phyloP scores from a whole-genome alignment of 2,888 invertebrate genomes.

The Glyphotaelius pellucidus region DNA sequence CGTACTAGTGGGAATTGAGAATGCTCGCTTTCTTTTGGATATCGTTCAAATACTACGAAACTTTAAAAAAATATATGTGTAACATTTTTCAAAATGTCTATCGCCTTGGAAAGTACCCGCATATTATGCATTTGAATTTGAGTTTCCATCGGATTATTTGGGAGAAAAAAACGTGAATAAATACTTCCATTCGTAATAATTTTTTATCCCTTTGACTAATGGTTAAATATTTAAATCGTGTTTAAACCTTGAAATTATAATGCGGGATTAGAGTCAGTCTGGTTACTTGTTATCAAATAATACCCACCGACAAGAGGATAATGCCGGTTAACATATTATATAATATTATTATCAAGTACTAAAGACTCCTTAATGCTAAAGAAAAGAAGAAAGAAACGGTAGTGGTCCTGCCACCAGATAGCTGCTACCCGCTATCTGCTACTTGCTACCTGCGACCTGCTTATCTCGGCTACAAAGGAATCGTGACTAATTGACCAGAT shows the following conservation, averaged over 20 bases:
- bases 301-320: constrained; percentile 50
- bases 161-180: not conserved
- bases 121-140: not conserved
- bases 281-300: constrained; percentile 13
- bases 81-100: no score
- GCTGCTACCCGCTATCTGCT: not conserved
- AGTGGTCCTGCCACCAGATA: not conserved
- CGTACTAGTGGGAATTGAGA: no score
- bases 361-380: constrained; percentile 44
- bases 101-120: not conserved
- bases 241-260: not conserved
- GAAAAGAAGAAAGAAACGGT: constrained; percentile 27
- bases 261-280: not conserved
- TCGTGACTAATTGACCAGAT: constrained; percentile 65
- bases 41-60: no score
- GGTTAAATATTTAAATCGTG: not conserved
- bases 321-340: constrained; percentile 51
- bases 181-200: not conserved
- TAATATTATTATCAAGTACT: constrained; percentile 24
- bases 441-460: not conserved
- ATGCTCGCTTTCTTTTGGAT: no score
- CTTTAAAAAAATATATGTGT: no score
- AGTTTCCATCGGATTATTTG: not conserved
- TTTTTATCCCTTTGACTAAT: not conserved
- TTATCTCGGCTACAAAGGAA: constrained; percentile 54